phyloP scores from a whole-genome alignment of 2,888 invertebrate species.

The Lochmaea crataegi region DNA sequence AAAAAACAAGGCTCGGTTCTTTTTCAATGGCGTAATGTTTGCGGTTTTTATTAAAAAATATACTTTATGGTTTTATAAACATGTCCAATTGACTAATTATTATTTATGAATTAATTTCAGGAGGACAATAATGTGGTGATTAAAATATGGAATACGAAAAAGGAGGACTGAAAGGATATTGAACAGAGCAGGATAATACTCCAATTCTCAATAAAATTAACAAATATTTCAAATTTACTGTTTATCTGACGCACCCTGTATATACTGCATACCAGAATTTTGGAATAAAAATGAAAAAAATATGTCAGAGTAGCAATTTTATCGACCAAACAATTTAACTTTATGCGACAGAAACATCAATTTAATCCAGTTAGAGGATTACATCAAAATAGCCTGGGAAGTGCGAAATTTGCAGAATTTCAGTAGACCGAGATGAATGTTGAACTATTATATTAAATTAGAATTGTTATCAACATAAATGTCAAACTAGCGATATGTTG shows the following conservation, averaged over 20 bases:
- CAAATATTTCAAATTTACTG: no score
- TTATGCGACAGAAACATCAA: neutral
- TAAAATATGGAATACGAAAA: no score
- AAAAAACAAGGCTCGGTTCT: no score
- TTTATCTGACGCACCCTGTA: no score
- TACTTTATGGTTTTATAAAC: neutral
- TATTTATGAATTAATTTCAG: no score
- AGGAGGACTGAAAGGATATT: no score
- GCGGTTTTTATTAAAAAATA: neutral
- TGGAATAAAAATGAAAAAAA: neutral
- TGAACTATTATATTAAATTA: constrained; percentile 3
- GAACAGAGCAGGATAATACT: no score
- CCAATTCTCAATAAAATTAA: no score
- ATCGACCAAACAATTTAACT: constrained; percentile 2
- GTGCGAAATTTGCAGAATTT: constrained; percentile 12
- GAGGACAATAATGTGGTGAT: no score
- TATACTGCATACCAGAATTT: neutral
- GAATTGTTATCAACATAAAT: constrained; percentile 12
- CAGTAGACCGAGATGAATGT: neutral
- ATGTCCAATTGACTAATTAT: no score
- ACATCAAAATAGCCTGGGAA: neutral
- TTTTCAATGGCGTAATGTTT: no score
- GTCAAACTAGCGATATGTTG: neutral
- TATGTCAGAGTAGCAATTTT: neutral
- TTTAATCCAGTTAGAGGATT: constrained; percentile 3